Evolutionary conservation across 2,888 invertebrate genomes (phyloP), one percentile per base, ranked within the genome.

Genomic region (Pyrrhia umbra): DNA sequence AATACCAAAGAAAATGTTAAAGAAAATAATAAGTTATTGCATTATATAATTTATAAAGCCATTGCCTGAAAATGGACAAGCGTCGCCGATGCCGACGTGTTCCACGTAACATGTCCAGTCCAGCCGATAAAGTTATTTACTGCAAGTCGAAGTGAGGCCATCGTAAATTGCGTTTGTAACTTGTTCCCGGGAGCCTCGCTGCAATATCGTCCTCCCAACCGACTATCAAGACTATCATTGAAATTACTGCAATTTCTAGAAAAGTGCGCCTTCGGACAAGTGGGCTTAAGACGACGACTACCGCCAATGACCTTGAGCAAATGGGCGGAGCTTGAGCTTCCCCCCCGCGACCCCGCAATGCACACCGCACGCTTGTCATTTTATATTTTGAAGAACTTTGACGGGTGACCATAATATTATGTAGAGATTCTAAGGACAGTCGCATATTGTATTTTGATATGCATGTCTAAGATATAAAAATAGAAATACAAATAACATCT

Each of bases 101-200:
- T 70, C 75, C 76, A 13, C 30, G 30, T 65, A 72, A 72, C 73
- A 71, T 80, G 82, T 85, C 83, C 86, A 85, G 83, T 83, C 83
- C 85, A 87, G 75, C 82, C 87, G 86, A 89, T 86, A 87, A 90
- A 91, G 86, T 90, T 90, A 92, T 92, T 91, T 90, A 88, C 87
- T 89, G 85, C 85, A 84, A 85, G 87, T 85, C 78, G 86, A 85
- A 91, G 88, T 87, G 86, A 83, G 83, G 84, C 72, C 84, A 75
- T 79, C 75, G 90, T 88, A 92, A 93, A 92, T 93, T 92, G 90
- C 85, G 85, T 93, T 92, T 89, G 86, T 85, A 88, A 88, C 88
- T 90, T 86, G 82, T 80, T 84, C 87, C 82, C 83, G 76, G 82
- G 85, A 85, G 85, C 81, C 80, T 81, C 80, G 80, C 78, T 83